These are phyloP conservation scores for Cremastobaeus sp. DNA, from an alignment of 2,888 invertebrate species.

Conservation along the genomic window DNA sequence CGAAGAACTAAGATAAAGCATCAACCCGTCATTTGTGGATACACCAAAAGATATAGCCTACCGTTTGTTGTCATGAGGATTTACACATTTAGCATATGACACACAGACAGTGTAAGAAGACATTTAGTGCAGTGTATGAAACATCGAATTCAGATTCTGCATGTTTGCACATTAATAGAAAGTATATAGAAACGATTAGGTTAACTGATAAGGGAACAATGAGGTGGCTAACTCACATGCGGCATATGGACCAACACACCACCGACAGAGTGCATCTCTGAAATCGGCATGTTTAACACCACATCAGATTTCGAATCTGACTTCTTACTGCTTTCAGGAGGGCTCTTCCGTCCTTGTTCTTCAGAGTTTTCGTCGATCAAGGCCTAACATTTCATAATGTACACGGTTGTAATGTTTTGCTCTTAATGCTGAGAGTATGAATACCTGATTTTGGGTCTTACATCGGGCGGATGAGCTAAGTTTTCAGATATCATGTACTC, in stretches of 20 bases:
- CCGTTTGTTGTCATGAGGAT: constrained; percentile 68
- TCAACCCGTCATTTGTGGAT: constrained; percentile 71
- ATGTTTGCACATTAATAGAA: constrained; percentile 20
- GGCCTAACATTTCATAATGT: constrained; percentile 78
- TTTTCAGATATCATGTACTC: constrained; percentile 88
- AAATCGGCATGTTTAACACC: constrained; percentile 81
- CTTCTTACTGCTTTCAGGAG: constrained; percentile 85
- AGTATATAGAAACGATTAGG: constrained; percentile 22
- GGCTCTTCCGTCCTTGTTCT: constrained; percentile 84
- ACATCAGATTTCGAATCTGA: constrained; percentile 82
- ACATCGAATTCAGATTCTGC: constrained; percentile 42
- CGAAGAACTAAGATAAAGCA: constrained; percentile 78
- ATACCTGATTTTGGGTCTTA: too few species aligned
- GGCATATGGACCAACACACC: constrained; percentile 95
- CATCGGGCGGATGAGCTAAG: constrained; percentile 87
- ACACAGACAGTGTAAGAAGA: constrained; percentile 63
- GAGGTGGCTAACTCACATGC: constrained; percentile 84
- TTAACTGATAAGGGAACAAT: not conserved
- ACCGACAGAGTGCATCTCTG: constrained; percentile 88
- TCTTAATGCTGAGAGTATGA: not conserved
- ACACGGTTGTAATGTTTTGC: not conserved
- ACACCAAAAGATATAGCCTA: constrained; percentile 70
- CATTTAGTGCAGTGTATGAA: constrained; percentile 58
- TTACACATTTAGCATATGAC: constrained; percentile 65
- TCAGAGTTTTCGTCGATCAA: constrained; percentile 85